These are phyloP conservation scores for Goniozus legneri DNA, from an alignment of 1,140 invertebrate species.

Conservation along the genomic window DNA sequence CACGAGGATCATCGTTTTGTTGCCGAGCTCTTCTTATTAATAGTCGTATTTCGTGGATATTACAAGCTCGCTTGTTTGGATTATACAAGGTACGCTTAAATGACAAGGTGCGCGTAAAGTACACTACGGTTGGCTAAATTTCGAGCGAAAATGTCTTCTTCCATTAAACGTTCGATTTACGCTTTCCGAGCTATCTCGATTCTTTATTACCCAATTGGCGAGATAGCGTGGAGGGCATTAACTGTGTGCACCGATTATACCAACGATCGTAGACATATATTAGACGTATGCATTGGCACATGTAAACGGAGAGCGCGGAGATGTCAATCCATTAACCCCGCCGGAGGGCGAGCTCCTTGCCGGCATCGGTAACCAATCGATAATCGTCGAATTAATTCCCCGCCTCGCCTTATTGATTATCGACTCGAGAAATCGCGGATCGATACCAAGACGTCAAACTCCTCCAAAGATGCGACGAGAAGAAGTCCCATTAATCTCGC, in stretches of 20 bases:
- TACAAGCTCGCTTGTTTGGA: not conserved
- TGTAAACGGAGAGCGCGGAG: constrained; percentile 12
- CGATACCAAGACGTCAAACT: too few relatives aligned
- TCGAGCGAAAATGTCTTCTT: too few relatives aligned
- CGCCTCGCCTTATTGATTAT: not conserved
- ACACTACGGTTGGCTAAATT: too few relatives aligned
- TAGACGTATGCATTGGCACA: constrained; percentile 20
- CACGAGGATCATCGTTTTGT: too few relatives aligned
- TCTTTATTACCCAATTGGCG: too few relatives aligned
- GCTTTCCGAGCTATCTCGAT: too few relatives aligned
- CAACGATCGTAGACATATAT: constrained; percentile 19
- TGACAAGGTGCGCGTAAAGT: not conserved
- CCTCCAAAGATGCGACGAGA: too few relatives aligned
- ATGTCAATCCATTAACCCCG: constrained; percentile 28
- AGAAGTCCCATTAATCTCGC: too few relatives aligned
- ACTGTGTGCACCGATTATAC: not conserved
- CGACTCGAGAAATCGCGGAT: too few relatives aligned
- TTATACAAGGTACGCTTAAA: not conserved
- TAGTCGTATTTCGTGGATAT: not conserved
- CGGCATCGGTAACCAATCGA: not conserved
- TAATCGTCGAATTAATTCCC: not conserved
- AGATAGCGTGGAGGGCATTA: not conserved
- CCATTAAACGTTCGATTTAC: too few relatives aligned
- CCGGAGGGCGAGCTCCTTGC: constrained; percentile 7
- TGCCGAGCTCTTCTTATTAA: not conserved